Evolutionary conservation across 1,140 invertebrate species (phyloP), one percentile per base, ranked within the genome.

Genomic region (Hylyphantes graminicola): DNA sequence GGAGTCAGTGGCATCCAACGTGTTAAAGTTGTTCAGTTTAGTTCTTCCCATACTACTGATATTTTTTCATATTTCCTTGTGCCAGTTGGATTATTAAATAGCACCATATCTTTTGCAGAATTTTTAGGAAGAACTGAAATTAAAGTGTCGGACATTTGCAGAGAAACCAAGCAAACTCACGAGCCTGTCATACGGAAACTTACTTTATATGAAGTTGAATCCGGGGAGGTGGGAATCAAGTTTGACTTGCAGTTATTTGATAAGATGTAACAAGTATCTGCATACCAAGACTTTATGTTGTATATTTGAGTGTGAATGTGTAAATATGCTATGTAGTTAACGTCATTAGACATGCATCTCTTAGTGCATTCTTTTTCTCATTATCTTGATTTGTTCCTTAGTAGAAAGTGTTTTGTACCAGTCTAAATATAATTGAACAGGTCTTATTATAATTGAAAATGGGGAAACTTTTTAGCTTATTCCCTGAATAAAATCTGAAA

Each of bases 91-190:
- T 35, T 5, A 35, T 35, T 35, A 35, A 35, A 35, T 55, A 53
- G 11, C 19, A 48, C 72, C 78, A 79, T 55, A 63, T 77, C 86
- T 88, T 87, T 86, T 88, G 87, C 88, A 95, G 94, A 94, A 89
- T 95, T 95, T 88, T 90, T 95, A 73, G 94, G 94, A 2, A 90
- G 94, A 85, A 94, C 94, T 13, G 94, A 95, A 89, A 90, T 95
- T 12, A 91, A 93, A 86, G 91, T 95, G 12, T 91, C 91, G 12
- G 93, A 94, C 79, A 93, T 95, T 75, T 90, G 93, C 83, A 89
- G 90, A 77, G 93, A 94, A 87, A 93, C 91, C 19, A 91, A 91
- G 86, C 85, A 87, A 48, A 92, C 91, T 86, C 89, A 89, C 72
- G 94, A 93, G 82, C 94, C 94, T 63, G 92, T 95, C 61, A 91